Base-by-base conservation (phyloP, 1,140 invertebrate species). In the Melanaphis sacchari region DNA sequence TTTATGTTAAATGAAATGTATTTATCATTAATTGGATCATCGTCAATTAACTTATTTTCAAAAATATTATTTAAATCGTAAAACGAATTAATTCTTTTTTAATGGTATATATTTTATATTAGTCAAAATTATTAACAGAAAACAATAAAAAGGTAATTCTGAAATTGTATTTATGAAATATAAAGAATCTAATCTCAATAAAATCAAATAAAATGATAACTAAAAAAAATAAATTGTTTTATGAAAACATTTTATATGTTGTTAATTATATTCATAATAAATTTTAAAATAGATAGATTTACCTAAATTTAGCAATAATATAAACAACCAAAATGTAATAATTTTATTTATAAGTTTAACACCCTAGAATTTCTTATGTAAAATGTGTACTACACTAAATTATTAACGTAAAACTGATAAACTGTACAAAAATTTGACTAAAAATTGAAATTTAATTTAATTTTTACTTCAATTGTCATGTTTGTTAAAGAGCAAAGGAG, bases 381-480 rank as follows among this genome's bases (percentile, higher is more conserved):
- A 84, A 38, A 84, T 38, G 40, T 26, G 40, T 84, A 84, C 41
- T 41, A 41, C 24, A 41, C 22, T 84, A 8, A n/a, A 15, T 66
- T 9, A 31, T 15, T 84, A 21, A 46, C 31, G 31, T 46, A 88
- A 46, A n/a, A 46, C 85, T 43, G 24, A 88, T 88, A 88, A 88
- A 46, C 4, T 31, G 31, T 49, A 31, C 0, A 88, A 88, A 0
- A 88, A 31, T 88, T 88, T n/a, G 41, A 88, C 43, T 36, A 8
- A 88, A 87, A 52, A 89, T 38, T 52, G 52, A 89, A 89, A 89
- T 6, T 36, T 26, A 89, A 49, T 89, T 52, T 6, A n/a, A 52
- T 38, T 52, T n/a, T 89, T 7, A 26, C n/a, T 22, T 89, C 18
- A 9, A 26, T 52, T 89, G 26, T 46, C 31, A 18, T n/a, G 43